phyloP scores from a whole-genome alignment of 2,888 invertebrate species.

The Trissolcus japonicus region DNA sequence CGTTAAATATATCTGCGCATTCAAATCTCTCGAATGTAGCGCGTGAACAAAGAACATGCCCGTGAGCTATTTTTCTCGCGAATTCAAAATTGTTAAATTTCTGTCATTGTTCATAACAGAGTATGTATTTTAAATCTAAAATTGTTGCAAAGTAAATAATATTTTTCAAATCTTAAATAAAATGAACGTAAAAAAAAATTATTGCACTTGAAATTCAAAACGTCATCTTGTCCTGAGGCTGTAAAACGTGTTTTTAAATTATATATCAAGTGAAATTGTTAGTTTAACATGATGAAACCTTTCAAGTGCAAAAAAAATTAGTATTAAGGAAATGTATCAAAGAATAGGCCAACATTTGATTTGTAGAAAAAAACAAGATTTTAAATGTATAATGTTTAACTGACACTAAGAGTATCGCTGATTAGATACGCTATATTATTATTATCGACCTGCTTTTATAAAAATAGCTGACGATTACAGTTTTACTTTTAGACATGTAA shows the following conservation, averaged over 20 bases:
- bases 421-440: slow-evolving; percentile 22
- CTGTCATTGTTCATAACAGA: too few species aligned
- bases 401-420: not conserved
- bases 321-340: slow-evolving; percentile 27
- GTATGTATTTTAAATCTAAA: too few species aligned
- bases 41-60: slow-evolving; percentile 2
- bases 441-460: not conserved
- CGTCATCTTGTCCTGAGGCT: not conserved
- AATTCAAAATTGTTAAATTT: too few species aligned
- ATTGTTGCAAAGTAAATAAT: too few species aligned
- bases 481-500: too few species aligned
- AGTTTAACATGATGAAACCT: slow-evolving; percentile 20
- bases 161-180: too few species aligned
- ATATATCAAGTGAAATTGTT: slow-evolving; percentile 29
- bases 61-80: not conserved
- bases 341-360: slow-evolving; percentile 15
- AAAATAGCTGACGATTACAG: slow-evolving; percentile 9
- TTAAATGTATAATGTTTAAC: slow-evolving; percentile 28
- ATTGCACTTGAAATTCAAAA: too few species aligned
- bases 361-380: slow-evolving; percentile 13
- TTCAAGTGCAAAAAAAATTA: slow-evolving; percentile 22
- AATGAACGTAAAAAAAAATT: too few species aligned
- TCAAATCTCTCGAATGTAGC: slow-evolving; percentile 35
- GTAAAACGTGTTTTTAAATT: not conserved
- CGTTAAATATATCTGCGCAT: slow-evolving; percentile 48